Conservation (phyloP, 2,113 vertebrate species). For the Pardalotus punctatus region DNA sequence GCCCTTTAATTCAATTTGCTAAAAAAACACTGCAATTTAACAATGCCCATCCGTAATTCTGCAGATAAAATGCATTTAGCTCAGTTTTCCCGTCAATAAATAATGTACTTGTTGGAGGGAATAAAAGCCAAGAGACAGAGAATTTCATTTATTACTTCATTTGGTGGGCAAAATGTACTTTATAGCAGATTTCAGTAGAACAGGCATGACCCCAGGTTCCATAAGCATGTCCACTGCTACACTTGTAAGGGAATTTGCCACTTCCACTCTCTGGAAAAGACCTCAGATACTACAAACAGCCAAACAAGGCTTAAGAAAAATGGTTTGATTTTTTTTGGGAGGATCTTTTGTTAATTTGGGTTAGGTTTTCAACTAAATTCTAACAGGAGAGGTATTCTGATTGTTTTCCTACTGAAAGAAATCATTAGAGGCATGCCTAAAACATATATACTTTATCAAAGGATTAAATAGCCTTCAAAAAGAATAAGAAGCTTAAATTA, state of each 20-base stretch:
- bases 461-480: neutral
- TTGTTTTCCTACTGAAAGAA: neutral
- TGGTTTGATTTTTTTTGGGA: fast-evolving
- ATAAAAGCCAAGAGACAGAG: neutral
- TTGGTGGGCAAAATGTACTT: neutral
- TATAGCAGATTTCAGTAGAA: neutral
- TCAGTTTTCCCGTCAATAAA: constrained; percentile 20
- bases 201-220: neutral
- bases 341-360: neutral
- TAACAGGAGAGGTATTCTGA: neutral
- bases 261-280: neutral
- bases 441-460: neutral
- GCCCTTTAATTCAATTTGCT: neutral
- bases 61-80: constrained; percentile 1
- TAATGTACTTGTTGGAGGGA: neutral
- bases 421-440: neutral
- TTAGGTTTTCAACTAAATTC: neutral
- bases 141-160: neutral
- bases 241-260: neutral
- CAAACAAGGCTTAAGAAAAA: neutral
- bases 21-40: neutral
- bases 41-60: neutral
- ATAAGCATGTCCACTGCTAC: neutral
- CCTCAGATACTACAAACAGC: neutral
- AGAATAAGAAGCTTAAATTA: neutral